These are phyloP conservation scores for Monomorium pharaonis DNA, from an alignment of 1,140 invertebrate genomes.

Conservation along the genomic window DNA sequence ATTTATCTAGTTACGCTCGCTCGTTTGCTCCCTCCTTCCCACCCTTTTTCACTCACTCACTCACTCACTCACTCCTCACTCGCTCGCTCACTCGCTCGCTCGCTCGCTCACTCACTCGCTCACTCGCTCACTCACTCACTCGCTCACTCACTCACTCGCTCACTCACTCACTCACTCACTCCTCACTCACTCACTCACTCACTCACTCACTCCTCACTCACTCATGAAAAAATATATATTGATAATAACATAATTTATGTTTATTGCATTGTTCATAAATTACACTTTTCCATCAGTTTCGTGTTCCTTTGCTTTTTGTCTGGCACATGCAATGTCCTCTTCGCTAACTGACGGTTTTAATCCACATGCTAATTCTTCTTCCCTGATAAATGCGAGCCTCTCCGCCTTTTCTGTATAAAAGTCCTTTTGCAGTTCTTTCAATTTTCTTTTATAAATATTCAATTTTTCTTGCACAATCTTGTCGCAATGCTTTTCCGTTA, in stretches of 20 bases:
- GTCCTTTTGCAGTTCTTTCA: slow-evolving; percentile 88
- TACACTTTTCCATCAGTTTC: neutral
- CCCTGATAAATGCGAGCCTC: slow-evolving; percentile 88
- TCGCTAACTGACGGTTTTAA: slow-evolving; percentile 88
- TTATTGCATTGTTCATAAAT: neutral
- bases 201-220: too few relatives aligned
- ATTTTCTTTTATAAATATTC: slow-evolving; percentile 86
- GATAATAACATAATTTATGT: neutral
- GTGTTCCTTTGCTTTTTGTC: slow-evolving; percentile 85
- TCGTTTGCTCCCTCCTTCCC: too few relatives aligned
- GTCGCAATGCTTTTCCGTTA: slow-evolving; percentile 89
- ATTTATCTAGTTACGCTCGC: too few relatives aligned
- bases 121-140: too few relatives aligned
- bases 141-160: too few relatives aligned
- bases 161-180: too few relatives aligned
- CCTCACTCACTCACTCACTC: too few relatives aligned
- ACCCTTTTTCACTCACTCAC: too few relatives aligned
- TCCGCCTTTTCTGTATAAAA: slow-evolving; percentile 88
- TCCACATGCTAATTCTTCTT: slow-evolving; percentile 89
- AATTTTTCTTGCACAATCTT: slow-evolving; percentile 88
- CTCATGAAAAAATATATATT: neutral
- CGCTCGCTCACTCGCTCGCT: too few relatives aligned
- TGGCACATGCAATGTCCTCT: slow-evolving; percentile 88
- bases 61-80: too few relatives aligned
- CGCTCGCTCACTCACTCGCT: too few relatives aligned